Conservation (phyloP, 1,140 invertebrate genomes). For the Drosophila punjabiensis region DNA sequence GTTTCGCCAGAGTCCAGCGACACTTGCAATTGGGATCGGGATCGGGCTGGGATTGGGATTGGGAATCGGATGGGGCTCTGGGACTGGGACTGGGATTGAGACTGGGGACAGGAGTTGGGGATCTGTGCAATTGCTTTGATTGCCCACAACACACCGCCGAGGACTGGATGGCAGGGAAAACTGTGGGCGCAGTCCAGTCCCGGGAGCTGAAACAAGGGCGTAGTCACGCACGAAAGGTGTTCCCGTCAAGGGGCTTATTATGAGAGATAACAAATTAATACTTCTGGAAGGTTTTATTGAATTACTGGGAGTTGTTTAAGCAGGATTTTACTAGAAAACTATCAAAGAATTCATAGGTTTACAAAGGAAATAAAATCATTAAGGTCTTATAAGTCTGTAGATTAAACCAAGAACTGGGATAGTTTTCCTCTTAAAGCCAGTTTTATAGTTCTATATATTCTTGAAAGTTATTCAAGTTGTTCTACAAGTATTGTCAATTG, state of each 20-base stretch:
- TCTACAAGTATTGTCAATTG: conserved; percentile 31
- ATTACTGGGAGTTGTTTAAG: not conserved
- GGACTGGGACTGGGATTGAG: not conserved
- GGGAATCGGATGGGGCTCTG: conserved; percentile 13
- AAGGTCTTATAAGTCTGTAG: not conserved
- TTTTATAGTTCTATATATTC: too few species aligned
- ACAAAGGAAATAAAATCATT: not conserved
- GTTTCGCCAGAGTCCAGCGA: conserved; percentile 31
- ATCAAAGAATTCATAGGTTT: not conserved
- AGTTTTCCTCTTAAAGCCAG: not conserved
- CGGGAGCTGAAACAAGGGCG: conserved; percentile 19
- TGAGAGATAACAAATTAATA: conserved; percentile 11
- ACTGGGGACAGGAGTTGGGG: conserved; percentile 25
- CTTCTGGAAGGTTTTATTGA: not conserved
- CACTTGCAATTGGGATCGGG: conserved; percentile 64
- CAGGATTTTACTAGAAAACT: too few species aligned
- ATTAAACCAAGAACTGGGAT: not conserved
- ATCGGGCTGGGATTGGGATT: conserved; percentile 22
- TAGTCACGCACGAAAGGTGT: conserved; percentile 13
- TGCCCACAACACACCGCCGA: conserved; percentile 70
- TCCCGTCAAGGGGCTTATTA: conserved; percentile 1
- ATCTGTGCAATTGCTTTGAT: conserved; percentile 78
- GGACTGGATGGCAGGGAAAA: conserved; percentile 41
- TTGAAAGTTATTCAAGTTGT: conserved; percentile 17
- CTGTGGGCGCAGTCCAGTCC: conserved; percentile 60